Percentiles rank a stretch among this genome's conserved stretches.
These are phyloP conservation scores for Trissolcus basalis DNA, from an alignment of 1,140 invertebrate species.

Conservation along the genomic window DNA sequence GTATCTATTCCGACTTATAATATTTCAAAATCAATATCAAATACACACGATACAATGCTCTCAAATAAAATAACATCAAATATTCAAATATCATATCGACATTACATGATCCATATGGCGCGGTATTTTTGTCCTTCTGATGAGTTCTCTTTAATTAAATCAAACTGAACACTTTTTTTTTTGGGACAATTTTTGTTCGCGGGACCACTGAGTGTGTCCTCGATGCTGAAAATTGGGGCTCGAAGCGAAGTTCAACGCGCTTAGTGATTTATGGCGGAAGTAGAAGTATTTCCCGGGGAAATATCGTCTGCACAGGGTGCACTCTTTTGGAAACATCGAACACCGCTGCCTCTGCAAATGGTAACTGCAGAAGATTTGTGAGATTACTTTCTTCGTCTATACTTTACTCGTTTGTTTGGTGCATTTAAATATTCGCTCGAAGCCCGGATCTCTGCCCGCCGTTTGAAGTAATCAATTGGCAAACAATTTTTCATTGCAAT, in stretches of 20 bases:
- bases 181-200: slow-evolving; percentile 23
- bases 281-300: slow-evolving; percentile 69
- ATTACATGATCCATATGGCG: too few species aligned
- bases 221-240: slow-evolving; percentile 65
- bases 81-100: too few species aligned
- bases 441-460: slow-evolving; percentile 28
- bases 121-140: too few species aligned
- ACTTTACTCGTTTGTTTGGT: slow-evolving; percentile 43
- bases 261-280: slow-evolving; percentile 69
- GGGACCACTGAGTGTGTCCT: slow-evolving; percentile 60
- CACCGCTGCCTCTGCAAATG: slow-evolving; percentile 56
- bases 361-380: slow-evolving; percentile 66
- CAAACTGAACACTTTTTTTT: not conserved
- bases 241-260: slow-evolving; percentile 58
- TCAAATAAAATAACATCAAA: too few species aligned
- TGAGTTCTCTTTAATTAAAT: not conserved
- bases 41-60: too few species aligned
- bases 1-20: too few species aligned
- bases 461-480: slow-evolving; percentile 45
- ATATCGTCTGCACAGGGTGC: slow-evolving; percentile 67
- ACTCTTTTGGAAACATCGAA: slow-evolving; percentile 70
- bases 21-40: too few species aligned
- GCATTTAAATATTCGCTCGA: slow-evolving; percentile 49
- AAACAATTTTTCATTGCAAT: slow-evolving; percentile 39
- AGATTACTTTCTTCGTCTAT: slow-evolving; percentile 57